phyloP scores from a whole-genome alignment of 92 coral and sea anemone genomes.

The Micromussa lordhowensis region DNA sequence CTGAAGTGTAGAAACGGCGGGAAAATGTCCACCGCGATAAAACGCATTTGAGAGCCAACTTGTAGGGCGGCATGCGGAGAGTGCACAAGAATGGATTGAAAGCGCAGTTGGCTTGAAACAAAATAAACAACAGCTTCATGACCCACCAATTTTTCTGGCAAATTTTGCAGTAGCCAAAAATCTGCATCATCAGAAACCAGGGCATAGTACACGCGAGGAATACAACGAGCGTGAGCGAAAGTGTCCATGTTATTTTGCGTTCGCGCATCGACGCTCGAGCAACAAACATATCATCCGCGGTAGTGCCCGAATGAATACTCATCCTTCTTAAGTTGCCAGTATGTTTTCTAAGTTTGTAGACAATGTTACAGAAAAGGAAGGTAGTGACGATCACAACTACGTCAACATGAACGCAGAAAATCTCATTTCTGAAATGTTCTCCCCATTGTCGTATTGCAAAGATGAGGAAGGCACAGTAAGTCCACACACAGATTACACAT shows the following conservation, averaged over 20 bases:
- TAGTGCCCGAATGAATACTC: conserved; percentile 4
- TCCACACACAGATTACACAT: conserved; percentile 47
- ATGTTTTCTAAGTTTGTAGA: conserved; percentile 58
- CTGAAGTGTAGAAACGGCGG: conserved; percentile 1
- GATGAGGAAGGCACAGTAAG: conserved; percentile 59
- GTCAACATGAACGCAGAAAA: conserved; percentile 76
- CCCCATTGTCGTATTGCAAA: conserved; percentile 50
- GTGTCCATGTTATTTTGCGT: conserved; percentile 64
- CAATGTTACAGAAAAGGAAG: conserved; percentile 51
- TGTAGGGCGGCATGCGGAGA: conserved; percentile 70
- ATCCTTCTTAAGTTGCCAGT: conserved; percentile 50
- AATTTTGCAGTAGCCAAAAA: conserved; percentile 59
- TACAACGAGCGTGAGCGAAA: conserved; percentile 58
- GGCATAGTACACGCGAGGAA: conserved; percentile 73
- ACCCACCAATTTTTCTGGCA: conserved; percentile 65
- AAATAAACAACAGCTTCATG: conserved; percentile 68
- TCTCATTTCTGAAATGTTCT: conserved; percentile 60
- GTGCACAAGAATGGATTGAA: conserved; percentile 80
- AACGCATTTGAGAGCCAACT: conserved; percentile 36
- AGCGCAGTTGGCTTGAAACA: conserved; percentile 80
- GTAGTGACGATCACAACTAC: conserved; percentile 55
- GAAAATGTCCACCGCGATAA: neutral
- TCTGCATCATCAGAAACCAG: conserved; percentile 82
- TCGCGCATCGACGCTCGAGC: conserved; percentile 55
- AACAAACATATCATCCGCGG: conserved; percentile 14